Evolutionary conservation across 2,797 vertebrate genomes (phyloP), one percentile per base, ranked within the genome.

Genomic region (Hyperoplus lanceolatus): DNA sequence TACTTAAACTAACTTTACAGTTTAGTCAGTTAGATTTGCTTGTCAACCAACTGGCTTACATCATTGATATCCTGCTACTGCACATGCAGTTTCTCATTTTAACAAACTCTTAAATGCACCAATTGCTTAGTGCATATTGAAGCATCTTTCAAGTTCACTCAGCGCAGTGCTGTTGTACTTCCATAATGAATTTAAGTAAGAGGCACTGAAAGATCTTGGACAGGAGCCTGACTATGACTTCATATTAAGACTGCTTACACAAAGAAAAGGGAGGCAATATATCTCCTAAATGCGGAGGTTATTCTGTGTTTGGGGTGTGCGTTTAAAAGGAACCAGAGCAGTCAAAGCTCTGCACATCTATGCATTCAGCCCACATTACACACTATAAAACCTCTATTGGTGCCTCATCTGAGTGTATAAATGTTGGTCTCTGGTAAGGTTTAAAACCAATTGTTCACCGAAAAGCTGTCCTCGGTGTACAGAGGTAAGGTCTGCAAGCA

Each of bases 361-460:
- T 53, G 21, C 49, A 45, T 58, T 51, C 4, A 56, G 38, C 45
- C 66, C 18, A 9, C 18, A 9, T 14, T 41, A 1, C 29, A 39
- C 8, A 21, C 42, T 75, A 72, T 58, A 55, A 80, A 67, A 61
- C 1, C 16, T 50, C 38, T 61, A 70, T 66, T 56, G 64, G 6
- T 48, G 68, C 67, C 68, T 64, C 49, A 77, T 69, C 45, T 60
- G 18, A 81, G 36, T 29, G 38, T 38, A 29, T 29, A 29, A 29
- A 29, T 29, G 29, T 55, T n/a, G 43, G 8, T 71, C 60, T 71
- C 41, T 73, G 71, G 75, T 83, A 63, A 41, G 62, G 53, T 81
- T 70, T 41, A 15, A 81, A 50, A 58, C 69, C 63, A 68, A 83
- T 80, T 80, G 84, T 82, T 82, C 51, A 64, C 73, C 57, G 58